Percentiles rank a stretch among this genome's conserved stretches.
Evolutionary conservation across 2,113 vertebrate species (phyloP).

Genomic region (Nesogale talazaci): DNA sequence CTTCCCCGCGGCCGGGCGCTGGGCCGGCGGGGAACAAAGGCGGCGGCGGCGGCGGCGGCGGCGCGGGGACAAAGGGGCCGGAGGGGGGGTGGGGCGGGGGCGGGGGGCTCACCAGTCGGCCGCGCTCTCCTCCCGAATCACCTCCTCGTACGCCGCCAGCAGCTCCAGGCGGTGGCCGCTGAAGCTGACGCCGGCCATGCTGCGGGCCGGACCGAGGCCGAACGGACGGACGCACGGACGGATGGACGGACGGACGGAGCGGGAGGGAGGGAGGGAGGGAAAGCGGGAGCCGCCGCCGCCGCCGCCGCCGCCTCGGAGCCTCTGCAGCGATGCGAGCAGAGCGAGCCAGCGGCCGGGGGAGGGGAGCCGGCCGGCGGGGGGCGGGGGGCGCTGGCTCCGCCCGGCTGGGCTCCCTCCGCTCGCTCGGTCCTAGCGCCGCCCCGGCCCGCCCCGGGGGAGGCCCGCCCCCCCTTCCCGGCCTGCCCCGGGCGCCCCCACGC

Average conservation of each 20-base stretch:
- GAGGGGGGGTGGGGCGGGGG: constrained; percentile 63
- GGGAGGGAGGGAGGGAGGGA: constrained; percentile 8
- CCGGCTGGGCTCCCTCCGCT: constrained; percentile 76
- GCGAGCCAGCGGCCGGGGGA: constrained; percentile 79
- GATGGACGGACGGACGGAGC: constrained; percentile 57
- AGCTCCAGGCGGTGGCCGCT: constrained; percentile 87
- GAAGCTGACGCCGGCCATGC: constrained; percentile 88
- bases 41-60: constrained; percentile 51
- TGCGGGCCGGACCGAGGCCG: constrained; percentile 78
- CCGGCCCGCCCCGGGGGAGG: constrained; percentile 60
- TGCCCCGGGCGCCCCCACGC: constrained; percentile 60
- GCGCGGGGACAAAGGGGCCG: constrained; percentile 73
- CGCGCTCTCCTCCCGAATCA: constrained; percentile 86
- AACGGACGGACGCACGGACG: constrained; percentile 62
- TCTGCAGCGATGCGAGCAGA: constrained; percentile 79
- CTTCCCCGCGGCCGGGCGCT: constrained; percentile 13
- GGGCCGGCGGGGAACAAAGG: constrained; percentile 63
- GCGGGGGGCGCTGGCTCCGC: constrained; percentile 81
- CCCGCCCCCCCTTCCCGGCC: constrained; percentile 70
- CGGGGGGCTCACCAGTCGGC: constrained; percentile 87
- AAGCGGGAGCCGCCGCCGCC: constrained; percentile 44
- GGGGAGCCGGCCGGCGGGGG: constrained; percentile 79
- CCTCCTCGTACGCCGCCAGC: constrained; percentile 88
- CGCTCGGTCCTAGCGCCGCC: constrained; percentile 84
- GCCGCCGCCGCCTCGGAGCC: constrained; percentile 81